phyloP scores from a whole-genome alignment of 2,113 vertebrate genomes.

The Tachycineta bicolor region DNA sequence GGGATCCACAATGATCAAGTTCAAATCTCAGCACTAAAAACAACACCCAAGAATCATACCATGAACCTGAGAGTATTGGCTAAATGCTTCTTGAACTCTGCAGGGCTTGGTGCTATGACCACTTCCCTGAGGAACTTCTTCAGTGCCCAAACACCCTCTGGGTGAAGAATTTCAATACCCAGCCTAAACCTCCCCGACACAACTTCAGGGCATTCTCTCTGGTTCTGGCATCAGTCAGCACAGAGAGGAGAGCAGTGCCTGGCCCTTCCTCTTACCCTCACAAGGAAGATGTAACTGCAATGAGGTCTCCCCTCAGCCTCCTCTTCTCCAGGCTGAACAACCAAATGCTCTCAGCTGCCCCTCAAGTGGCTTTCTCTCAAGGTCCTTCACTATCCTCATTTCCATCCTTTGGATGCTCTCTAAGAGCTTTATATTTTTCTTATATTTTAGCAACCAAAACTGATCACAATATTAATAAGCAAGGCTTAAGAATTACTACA shows the following conservation, averaged over 20 bases:
- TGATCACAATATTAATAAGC: neutral
- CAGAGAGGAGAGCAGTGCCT: neutral
- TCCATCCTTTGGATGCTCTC: neutral
- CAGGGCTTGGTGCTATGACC: neutral
- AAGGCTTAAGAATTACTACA: neutral
- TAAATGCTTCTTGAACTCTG: neutral
- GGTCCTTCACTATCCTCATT: neutral
- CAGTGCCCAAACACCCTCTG: neutral
- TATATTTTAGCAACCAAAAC: neutral
- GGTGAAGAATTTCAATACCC: neutral
- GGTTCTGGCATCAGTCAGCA: neutral
- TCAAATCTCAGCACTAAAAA: neutral
- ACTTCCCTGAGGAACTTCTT: neutral
- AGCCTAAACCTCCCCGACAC: neutral
- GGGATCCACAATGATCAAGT: fast-evolving
- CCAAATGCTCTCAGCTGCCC: neutral
- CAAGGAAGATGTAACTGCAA: neutral
- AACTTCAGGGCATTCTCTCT: neutral
- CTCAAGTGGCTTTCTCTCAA: neutral
- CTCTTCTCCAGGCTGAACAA: neutral
- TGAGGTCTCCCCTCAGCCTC: neutral
- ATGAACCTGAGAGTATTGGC: neutral
- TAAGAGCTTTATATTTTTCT: neutral
- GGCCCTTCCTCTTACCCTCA: neutral
- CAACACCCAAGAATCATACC: neutral